Conservation (phyloP, 2,113 vertebrate genomes). For the Lagopus muta region DNA sequence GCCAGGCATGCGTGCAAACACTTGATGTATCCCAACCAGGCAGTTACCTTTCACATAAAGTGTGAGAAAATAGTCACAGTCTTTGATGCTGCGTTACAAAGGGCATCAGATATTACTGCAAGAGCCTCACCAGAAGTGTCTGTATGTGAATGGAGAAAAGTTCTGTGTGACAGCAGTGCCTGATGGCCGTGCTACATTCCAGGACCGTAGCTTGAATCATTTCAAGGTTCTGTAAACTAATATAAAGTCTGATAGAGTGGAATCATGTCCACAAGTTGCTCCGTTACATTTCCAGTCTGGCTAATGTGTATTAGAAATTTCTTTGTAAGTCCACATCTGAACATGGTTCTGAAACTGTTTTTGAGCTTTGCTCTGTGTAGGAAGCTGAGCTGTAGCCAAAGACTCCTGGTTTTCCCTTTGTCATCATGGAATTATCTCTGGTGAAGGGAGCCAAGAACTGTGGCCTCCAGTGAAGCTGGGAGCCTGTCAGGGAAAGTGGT, state of each 20-base stretch:
- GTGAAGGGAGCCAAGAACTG: not conserved
- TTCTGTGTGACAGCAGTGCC: not conserved
- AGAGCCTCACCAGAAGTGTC: not conserved
- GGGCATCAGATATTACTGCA: not conserved
- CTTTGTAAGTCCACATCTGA: not conserved
- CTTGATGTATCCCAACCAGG: not conserved
- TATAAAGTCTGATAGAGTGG: not conserved
- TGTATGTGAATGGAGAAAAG: not conserved
- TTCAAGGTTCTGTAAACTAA: not conserved
- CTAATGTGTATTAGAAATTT: not conserved
- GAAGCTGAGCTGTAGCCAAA: not conserved
- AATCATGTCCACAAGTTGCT: not conserved
- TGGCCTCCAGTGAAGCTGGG: not conserved
- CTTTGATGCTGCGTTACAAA: not conserved
- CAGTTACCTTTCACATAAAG: not conserved
- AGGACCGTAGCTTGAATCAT: not conserved
- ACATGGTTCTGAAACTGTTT: not conserved
- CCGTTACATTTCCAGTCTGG: not conserved
- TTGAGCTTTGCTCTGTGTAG: not conserved
- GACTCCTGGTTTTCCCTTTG: not conserved
- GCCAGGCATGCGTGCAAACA: not conserved
- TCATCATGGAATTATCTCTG: not conserved
- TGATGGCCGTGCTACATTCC: not conserved
- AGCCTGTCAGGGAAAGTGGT: not conserved
- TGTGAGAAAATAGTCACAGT: not conserved